phyloP scores from a whole-genome alignment of 2,888 invertebrate genomes.

The Ischnura elegans region DNA sequence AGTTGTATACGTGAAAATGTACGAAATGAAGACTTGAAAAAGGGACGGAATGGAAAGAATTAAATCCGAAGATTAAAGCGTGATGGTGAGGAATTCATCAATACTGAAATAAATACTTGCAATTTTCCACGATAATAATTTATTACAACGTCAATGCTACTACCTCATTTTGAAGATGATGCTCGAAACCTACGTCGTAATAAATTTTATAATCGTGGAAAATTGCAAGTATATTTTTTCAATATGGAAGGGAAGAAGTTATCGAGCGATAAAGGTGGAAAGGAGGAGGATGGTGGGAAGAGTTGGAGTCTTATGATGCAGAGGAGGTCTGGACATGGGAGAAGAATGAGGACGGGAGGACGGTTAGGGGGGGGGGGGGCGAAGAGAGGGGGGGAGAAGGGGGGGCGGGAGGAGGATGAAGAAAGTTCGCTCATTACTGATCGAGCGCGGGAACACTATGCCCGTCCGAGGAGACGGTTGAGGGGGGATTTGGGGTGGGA shows the following conservation, averaged over 20 bases:
- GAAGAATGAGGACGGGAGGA: background rate
- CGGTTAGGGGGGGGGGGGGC: background rate
- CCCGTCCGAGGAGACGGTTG: background rate
- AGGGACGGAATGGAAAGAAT: too few relatives aligned
- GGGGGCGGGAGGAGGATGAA: background rate
- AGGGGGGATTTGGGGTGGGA: background rate
- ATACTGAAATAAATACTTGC: too few relatives aligned
- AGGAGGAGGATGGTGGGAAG: background rate
- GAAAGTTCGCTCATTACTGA: slow-evolving; percentile 66
- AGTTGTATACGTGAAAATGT: too few relatives aligned
- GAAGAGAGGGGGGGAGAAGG: background rate
- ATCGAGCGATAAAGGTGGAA: background rate
- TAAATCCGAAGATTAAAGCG: too few relatives aligned
- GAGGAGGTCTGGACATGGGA: background rate
- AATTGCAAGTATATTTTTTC: too few relatives aligned
- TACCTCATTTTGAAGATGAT: too few relatives aligned
- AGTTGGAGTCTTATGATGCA: background rate
- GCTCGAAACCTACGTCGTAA: too few relatives aligned
- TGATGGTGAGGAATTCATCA: too few relatives aligned
- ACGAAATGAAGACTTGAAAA: too few relatives aligned
- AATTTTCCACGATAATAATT: too few relatives aligned
- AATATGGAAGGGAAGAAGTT: background rate
- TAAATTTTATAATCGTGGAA: too few relatives aligned
- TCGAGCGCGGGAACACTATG: slow-evolving; percentile 30
- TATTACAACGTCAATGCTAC: too few relatives aligned